Conservation (phyloP, 2,888 invertebrate genomes). For the Lasioglossum marginatum region DNA sequence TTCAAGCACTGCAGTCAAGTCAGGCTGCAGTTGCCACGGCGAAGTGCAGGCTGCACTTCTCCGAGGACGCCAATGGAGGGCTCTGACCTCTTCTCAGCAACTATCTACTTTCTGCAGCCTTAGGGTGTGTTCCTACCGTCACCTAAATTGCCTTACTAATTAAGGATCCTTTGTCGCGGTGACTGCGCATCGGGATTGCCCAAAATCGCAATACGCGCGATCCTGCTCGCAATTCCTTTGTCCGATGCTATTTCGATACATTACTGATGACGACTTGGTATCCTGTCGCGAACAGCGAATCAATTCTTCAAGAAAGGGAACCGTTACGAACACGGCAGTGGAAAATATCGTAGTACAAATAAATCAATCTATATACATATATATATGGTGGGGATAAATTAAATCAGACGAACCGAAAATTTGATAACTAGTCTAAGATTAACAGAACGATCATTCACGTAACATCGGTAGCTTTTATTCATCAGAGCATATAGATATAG, state of each 20-base stretch:
- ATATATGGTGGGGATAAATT: neutral
- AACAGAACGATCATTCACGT: neutral
- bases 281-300: conserved; percentile 4
- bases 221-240: conserved; percentile 13
- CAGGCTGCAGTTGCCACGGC: conserved; percentile 76
- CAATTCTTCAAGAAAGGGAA: conserved; percentile 1
- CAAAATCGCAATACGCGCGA: conserved; percentile 16
- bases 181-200: conserved; percentile 13
- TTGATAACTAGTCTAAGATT: neutral
- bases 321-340: conserved; percentile 1
- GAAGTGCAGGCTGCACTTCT: conserved; percentile 69
- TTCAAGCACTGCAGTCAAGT: conserved; percentile 71
- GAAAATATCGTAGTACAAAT: neutral
- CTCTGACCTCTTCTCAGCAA: conserved; percentile 77
- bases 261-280: conserved; percentile 17
- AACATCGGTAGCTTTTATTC: neutral
- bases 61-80: conserved; percentile 77
- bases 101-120: conserved; percentile 68
- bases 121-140: conserved; percentile 64
- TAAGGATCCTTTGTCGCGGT: conserved; percentile 55
- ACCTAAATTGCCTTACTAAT: conserved; percentile 66
- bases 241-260: conserved; percentile 18
- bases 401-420: neutral
- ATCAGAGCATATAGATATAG: neutral
- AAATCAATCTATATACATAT: neutral